Base-by-base conservation (phyloP, 2,113 vertebrate genomes). In the Thalassoma bifasciatum region DNA sequence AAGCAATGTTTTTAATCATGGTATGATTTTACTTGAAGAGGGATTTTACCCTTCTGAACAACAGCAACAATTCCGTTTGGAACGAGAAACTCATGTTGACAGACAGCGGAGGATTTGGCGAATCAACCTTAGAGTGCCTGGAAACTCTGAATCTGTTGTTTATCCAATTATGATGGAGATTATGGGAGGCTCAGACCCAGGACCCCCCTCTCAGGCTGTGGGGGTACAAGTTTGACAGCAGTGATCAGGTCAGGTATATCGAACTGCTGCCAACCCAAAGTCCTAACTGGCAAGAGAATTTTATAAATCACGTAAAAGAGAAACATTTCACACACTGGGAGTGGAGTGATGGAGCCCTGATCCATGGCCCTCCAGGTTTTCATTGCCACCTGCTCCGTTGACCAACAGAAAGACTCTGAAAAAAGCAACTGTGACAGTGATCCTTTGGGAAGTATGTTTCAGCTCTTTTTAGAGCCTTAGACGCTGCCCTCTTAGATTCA, bases 271-370 rank as follows among this genome's bases (percentile, higher is more conserved):
- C 71, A 79, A 72, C 50, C 68, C 71, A 71, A 74, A 83, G 74
- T 75, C 81, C 52, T 16, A 70, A 86, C 72, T 87, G 70, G 74
- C 59, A 67, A 62, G 47, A 40, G 40, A 60, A 83, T 78, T 85
- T 87, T 85, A 81, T 82, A 56, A 88, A 81, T 88, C 84, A 89
- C 30, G 50, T 87, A 81, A 82, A 89, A 79, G 56, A 64, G 82
- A 78, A 88, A 87, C 85, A 87, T 85, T 85, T 86, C 82, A 85
- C 69, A 57, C 53, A 57, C 69, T 9, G 62, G 47, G 58, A 5
- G 72, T 1, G 40, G 14, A 36, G 21, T 11, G 0, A 63, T 8
- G 1, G 14, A 47, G 54, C 36, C 11, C 49, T 60, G 71, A 65
- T 62, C 67, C 54, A 13, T 23, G 65, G 51, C 57, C 66, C 74